Conservation (phyloP, 1,140 invertebrate species). For the Nomia melanderi region DNA sequence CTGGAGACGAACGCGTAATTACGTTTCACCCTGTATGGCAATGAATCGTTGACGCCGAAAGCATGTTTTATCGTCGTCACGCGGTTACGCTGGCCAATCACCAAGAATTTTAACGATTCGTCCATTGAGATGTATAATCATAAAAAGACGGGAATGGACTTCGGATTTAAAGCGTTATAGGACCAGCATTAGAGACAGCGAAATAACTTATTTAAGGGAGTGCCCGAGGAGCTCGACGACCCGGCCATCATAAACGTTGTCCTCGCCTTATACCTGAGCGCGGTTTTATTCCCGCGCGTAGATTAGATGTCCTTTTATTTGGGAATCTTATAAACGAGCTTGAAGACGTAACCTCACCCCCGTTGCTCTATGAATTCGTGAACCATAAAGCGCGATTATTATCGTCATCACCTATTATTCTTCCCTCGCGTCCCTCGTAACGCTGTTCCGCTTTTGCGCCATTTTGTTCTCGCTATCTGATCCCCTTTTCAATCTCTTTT, state of each 20-base stretch:
- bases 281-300: neutral
- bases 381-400: neutral
- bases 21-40: no score
- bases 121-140: conserved; percentile 36
- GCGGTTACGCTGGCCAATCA: neutral
- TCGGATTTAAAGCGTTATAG: neutral
- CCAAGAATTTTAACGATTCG: conserved; percentile 40
- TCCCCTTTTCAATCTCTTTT: no score
- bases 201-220: conserved; percentile 53
- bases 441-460: no score
- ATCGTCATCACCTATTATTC: neutral
- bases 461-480: no score
- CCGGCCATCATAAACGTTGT: conserved; percentile 22
- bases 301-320: neutral
- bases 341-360: neutral
- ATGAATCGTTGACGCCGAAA: neutral
- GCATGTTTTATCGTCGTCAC: neutral
- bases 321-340: neutral
- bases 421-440: no score
- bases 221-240: neutral
- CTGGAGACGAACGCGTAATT: no score
- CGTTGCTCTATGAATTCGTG: neutral
- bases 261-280: conserved; percentile 1
- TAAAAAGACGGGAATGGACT: conserved; percentile 42
- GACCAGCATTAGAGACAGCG: conserved; percentile 31